Percentiles rank a stretch among this genome's conserved stretches.
Evolutionary conservation across 1,140 invertebrate genomes (phyloP).

Genomic region (Drosophila nebulosa): DNA sequence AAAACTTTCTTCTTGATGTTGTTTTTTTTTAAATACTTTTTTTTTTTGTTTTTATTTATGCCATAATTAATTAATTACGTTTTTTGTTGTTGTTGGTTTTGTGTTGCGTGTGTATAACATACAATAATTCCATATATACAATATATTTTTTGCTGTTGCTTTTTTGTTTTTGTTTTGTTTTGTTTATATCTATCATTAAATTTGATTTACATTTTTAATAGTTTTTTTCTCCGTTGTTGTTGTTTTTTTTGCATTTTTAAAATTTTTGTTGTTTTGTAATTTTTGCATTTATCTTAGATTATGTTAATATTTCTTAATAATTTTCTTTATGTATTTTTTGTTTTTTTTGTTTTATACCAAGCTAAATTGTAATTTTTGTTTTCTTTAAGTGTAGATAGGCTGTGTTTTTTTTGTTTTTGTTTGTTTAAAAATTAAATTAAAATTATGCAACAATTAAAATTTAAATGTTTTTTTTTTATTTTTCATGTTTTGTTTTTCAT

Average conservation of each 20-base stretch:
- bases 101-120: slow-evolving; percentile 62
- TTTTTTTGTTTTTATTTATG: slow-evolving; percentile 59
- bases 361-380: slow-evolving; percentile 52
- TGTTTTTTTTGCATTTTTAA: slow-evolving; percentile 45
- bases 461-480: slow-evolving; percentile 58
- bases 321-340: slow-evolving; percentile 41
- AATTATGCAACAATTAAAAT: slow-evolving; percentile 80
- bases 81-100: slow-evolving; percentile 36
- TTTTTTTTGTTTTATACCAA: slow-evolving; percentile 47
- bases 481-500: slow-evolving; percentile 47
- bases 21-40: slow-evolving; percentile 57
- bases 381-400: slow-evolving; percentile 52
- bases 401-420: background rate
- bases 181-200: slow-evolving; percentile 57
- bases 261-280: slow-evolving; percentile 44
- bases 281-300: slow-evolving; percentile 15
- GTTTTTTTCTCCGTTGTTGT: slow-evolving; percentile 53
- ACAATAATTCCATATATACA: slow-evolving; percentile 72
- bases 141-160: slow-evolving; percentile 52
- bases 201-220: slow-evolving; percentile 78
- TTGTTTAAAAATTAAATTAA: slow-evolving; percentile 71
- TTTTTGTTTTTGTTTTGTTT: background rate
- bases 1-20: slow-evolving; percentile 45
- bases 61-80: slow-evolving; percentile 60
- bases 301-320: slow-evolving; percentile 29